Conservation (phyloP, 2,888 invertebrate genomes). For the Aspidiotus destructor region DNA sequence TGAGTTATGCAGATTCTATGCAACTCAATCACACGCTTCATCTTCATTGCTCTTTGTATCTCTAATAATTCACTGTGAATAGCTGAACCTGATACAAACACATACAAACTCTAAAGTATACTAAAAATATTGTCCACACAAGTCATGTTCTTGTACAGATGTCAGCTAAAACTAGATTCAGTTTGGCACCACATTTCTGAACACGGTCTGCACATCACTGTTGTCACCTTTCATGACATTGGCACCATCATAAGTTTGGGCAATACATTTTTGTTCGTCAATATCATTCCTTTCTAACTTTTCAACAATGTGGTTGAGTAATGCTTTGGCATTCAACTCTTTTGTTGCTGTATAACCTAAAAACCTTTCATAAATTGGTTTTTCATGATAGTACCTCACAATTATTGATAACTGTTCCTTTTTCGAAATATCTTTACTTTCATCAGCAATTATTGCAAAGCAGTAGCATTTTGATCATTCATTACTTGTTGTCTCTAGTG, state of each 20-base stretch:
- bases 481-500: background rate
- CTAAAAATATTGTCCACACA: constrained; percentile 18
- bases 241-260: constrained; percentile 16
- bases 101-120: constrained; percentile 17
- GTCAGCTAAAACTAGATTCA: constrained; percentile 23
- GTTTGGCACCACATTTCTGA: constrained; percentile 15
- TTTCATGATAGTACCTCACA: constrained; percentile 16
- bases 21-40: too few species aligned
- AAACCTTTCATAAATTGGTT: constrained; percentile 15
- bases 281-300: background rate
- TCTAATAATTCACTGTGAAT: too few species aligned
- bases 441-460: constrained; percentile 18
- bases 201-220: too few species aligned
- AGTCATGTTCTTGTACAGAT: constrained; percentile 17
- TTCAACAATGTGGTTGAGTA: constrained; percentile 13
- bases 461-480: constrained; percentile 9
- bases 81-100: too few species aligned
- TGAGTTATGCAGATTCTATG: too few species aligned
- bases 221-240: background rate
- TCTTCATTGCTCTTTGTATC: too few species aligned
- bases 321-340: constrained; percentile 5
- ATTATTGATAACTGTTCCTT: constrained; percentile 25
- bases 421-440: constrained; percentile 21
- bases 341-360: constrained; percentile 15
- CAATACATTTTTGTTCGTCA: constrained; percentile 1